Evolutionary conservation across 92 coral and sea anemone genomes (phyloP), one percentile per base, ranked within the genome.

Genomic region (Metridium senile): DNA sequence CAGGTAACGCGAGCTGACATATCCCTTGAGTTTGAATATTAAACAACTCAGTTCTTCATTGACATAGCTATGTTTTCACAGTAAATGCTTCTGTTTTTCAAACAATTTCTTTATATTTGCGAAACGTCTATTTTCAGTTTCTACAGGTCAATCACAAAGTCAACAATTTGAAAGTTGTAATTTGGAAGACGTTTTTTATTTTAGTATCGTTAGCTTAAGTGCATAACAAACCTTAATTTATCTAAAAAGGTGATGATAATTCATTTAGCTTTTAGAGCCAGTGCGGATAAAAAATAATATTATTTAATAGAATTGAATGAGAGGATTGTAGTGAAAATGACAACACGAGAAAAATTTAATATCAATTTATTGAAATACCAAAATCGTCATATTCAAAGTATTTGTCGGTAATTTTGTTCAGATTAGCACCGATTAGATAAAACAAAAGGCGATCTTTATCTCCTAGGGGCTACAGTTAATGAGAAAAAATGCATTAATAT

Each of bases 371-470:
- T 39, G 49, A 13, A n/a, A n/a, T n/a, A 45, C 16, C 51, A 17
- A 21, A n/a, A 56, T n/a, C 49, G 27, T 30, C 46, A 52, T 16
- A 7, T 45, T 33, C 66, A 53, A 59, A 30, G 63, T 1, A 52
- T 54, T 52, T 72, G 76, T 52, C 76, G 76, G 76, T 23, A 32
- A 11, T 30, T 39, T 20, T 54, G 62, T 53, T 56, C 63, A 54
- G 76, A 72, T 72, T 72, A 72, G 61, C 66, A 72, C 76, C 76
- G 52, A 72, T 72, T 72, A 72, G 27, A 58, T 34, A 30, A 11
- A 72, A 72, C 76, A 72, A 72, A 72, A 59, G 31, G 22, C 39
- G 16, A n/a, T 27, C 51, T 35, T 7, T 1, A 30, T 63, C 49
- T 32, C 65, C 18, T 20, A 22, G 51, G 76, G 25, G 7, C 62